phyloP scores from a whole-genome alignment of 1,140 invertebrate genomes.

The Lepeophtheirus salmonis region DNA sequence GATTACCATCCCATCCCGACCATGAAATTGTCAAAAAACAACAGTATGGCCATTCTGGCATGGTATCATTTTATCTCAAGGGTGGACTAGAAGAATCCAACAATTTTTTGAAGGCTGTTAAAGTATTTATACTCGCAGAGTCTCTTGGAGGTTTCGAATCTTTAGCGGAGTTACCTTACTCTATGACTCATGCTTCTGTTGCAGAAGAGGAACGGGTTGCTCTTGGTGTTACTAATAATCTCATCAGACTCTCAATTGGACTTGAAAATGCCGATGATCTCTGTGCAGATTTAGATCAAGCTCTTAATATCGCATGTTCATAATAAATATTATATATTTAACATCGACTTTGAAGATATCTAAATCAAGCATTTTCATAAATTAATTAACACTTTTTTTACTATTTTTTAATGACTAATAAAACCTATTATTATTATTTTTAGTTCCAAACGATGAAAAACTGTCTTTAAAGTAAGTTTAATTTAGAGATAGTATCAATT shows the following conservation, averaged over 20 bases:
- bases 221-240: slow-evolving; percentile 63
- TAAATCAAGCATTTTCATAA: neutral
- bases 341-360: neutral
- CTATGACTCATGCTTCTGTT: slow-evolving; percentile 23
- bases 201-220: slow-evolving; percentile 40
- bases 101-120: slow-evolving; percentile 53
- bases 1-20: slow-evolving; percentile 75
- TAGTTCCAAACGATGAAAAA: too few species aligned
- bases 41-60: slow-evolving; percentile 73
- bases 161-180: slow-evolving; percentile 42
- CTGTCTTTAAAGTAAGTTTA: too few species aligned
- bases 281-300: slow-evolving; percentile 66
- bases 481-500: too few species aligned
- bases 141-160: slow-evolving; percentile 91
- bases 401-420: neutral
- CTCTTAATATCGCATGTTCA: slow-evolving; percentile 26
- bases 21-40: slow-evolving; percentile 61
- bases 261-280: slow-evolving; percentile 71
- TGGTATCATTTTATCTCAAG: slow-evolving; percentile 70
- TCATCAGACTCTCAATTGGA: slow-evolving; percentile 78
- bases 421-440: neutral
- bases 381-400: neutral
- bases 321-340: neutral
- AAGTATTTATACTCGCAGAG: slow-evolving; percentile 69
- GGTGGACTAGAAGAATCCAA: slow-evolving; percentile 53